phyloP scores from a whole-genome alignment of 2,888 invertebrate species.

The Ophion ventricosus region DNA sequence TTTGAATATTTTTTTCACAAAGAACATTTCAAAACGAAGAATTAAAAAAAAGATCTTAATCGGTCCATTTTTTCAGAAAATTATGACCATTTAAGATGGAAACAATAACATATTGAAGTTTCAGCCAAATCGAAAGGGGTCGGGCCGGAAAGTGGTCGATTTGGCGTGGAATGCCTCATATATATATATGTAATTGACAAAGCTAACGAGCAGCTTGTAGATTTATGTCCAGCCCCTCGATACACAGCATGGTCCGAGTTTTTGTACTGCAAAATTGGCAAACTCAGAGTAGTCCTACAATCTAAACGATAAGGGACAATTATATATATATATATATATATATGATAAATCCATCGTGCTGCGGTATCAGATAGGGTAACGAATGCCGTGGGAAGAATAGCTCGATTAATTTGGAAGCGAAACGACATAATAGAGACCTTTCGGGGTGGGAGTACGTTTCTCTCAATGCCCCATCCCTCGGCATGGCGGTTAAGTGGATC shows the following conservation, averaged over 20 bases:
- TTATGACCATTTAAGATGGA: too few relatives aligned
- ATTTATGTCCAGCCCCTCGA: background rate
- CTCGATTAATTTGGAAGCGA: conserved; percentile 51
- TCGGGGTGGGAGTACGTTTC: background rate
- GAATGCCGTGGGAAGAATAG: conserved; percentile 12
- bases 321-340: background rate
- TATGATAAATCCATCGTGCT: background rate
- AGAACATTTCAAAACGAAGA: too few relatives aligned
- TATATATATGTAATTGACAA: background rate
- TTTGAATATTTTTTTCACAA: too few relatives aligned
- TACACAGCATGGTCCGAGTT: background rate
- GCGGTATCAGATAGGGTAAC: background rate
- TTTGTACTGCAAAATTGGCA: background rate
- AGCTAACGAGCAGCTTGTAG: conserved; percentile 5
- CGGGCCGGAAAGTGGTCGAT: too few relatives aligned
- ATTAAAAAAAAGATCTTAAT: too few relatives aligned
- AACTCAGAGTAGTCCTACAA: background rate
- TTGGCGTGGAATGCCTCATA: too few relatives aligned
- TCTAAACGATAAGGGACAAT: conserved; percentile 1
- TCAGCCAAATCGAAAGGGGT: too few relatives aligned
- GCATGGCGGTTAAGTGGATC: conserved; percentile 31
- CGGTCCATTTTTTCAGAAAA: too few relatives aligned
- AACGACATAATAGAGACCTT: conserved; percentile 37
- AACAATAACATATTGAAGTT: too few relatives aligned
- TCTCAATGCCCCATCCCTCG: background rate